Conservation (phyloP, 2,113 vertebrate species). For the mouse (Mus musculus) region DNA sequence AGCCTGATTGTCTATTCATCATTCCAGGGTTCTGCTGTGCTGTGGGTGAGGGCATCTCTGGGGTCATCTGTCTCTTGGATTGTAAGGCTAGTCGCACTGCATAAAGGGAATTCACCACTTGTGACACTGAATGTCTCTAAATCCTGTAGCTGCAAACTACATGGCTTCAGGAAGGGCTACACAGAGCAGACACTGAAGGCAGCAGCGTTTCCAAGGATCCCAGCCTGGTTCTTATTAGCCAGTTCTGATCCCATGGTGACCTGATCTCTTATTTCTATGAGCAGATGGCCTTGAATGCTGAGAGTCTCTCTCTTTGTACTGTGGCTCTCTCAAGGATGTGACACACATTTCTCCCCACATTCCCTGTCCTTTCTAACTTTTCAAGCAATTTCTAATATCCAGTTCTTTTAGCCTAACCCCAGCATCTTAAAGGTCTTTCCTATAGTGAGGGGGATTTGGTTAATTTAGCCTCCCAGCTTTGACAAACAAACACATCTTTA, state of each 20-base stretch:
- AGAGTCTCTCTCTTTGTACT: constrained; percentile 11
- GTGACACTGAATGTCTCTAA: background rate
- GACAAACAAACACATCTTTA: background rate
- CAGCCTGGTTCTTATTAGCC: background rate
- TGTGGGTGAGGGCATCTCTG: background rate
- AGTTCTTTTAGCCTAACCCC: background rate
- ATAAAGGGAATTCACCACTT: background rate
- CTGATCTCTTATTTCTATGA: background rate
- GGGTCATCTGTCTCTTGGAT: background rate
- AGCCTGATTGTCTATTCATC: constrained; percentile 49
- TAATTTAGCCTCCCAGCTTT: background rate
- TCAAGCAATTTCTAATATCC: background rate
- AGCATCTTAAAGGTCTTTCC: background rate
- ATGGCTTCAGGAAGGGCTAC: background rate
- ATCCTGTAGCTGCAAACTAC: background rate
- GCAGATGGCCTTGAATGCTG: background rate
- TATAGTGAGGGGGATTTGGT: background rate
- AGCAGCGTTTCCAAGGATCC: background rate
- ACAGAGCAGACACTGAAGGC: accelerated
- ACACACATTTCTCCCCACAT: background rate
- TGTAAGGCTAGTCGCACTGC: background rate
- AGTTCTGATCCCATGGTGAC: background rate
- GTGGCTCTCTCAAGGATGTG: background rate
- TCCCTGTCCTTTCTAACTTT: background rate
- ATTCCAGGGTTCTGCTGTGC: background rate